Percentiles rank a stretch among this genome's conserved stretches.
phyloP scores from a whole-genome alignment of 1,140 invertebrate genomes.

The Zaprionus lachaisei region DNA sequence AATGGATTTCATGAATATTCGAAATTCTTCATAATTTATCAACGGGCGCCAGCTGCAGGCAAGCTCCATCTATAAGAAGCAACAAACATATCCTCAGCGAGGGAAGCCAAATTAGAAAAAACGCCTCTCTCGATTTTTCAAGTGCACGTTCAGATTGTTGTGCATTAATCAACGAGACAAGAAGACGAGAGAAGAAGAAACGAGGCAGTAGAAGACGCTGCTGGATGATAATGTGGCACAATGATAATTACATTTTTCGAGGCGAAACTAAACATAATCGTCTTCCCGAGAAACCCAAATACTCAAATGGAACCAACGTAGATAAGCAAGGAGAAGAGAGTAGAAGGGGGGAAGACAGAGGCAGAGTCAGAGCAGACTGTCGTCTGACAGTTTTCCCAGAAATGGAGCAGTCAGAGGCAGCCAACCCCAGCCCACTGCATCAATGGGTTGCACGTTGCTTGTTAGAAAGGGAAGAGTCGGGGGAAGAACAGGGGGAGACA shows the following conservation, averaged over 20 bases:
- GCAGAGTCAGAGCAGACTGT: background rate
- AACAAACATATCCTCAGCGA: background rate
- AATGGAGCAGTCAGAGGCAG: slow-evolving; percentile 42
- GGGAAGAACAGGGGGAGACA: background rate
- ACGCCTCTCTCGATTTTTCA: slow-evolving; percentile 15
- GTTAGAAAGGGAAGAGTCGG: slow-evolving; percentile 14
- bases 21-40: slow-evolving; percentile 6
- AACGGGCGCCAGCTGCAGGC: background rate
- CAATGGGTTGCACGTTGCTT: background rate
- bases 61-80: background rate
- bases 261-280: slow-evolving; percentile 43
- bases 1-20: background rate
- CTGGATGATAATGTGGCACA: slow-evolving; percentile 54
- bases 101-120: slow-evolving; percentile 10
- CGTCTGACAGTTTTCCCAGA: slow-evolving; percentile 43
- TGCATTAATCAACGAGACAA: slow-evolving; percentile 60
- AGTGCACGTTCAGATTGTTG: slow-evolving; percentile 35
- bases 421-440: background rate
- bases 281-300: slow-evolving; percentile 60
- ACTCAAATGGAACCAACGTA: slow-evolving; percentile 60
- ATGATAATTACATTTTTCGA: slow-evolving; percentile 75
- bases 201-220: slow-evolving; percentile 11
- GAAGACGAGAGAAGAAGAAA: background rate
- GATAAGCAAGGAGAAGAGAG: slow-evolving; percentile 53
- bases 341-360: background rate